Percentiles rank a stretch among this genome's conserved stretches.
Conservation (phyloP, 2,888 invertebrate genomes). For the Glaucopsyche alexis region DNA sequence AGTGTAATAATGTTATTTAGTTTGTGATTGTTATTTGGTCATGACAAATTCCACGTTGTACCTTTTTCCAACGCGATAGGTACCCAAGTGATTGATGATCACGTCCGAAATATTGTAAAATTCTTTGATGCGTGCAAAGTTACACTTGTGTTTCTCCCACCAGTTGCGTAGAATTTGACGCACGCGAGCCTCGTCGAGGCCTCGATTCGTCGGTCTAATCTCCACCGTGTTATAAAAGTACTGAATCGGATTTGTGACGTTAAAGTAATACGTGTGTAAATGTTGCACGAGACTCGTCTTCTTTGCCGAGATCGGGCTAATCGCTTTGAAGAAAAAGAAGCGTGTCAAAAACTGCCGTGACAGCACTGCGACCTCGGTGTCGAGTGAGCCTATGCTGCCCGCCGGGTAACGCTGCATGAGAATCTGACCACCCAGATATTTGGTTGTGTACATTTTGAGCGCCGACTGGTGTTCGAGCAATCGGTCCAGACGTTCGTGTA, state of each 20-base stretch:
- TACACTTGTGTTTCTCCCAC: constrained; percentile 18
- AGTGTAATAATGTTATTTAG: too few species aligned
- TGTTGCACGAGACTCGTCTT: constrained; percentile 23
- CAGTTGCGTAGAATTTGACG: constrained; percentile 19
- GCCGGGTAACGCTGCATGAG: constrained; percentile 14
- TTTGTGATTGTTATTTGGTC: not conserved
- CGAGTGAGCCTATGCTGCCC: constrained; percentile 9
- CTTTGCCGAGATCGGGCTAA: not conserved
- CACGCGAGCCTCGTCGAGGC: constrained; percentile 17
- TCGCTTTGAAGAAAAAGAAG: constrained; percentile 16
- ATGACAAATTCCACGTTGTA: not conserved
- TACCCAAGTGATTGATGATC: constrained; percentile 21
- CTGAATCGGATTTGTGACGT: constrained; percentile 25
- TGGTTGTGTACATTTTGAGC: constrained; percentile 23
- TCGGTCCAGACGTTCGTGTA: constrained; percentile 17
- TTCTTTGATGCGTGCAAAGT: constrained; percentile 22
- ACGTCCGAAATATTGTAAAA: constrained; percentile 18
- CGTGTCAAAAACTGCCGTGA: constrained; percentile 24
- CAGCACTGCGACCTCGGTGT: constrained; percentile 20
- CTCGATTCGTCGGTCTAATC: too few species aligned
- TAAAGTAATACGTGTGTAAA: constrained; percentile 19
- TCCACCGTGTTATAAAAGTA: constrained; percentile 18
- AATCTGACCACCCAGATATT: not conserved
- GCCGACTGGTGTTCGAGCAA: not conserved
- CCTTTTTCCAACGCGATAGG: not conserved